Percentiles rank a stretch among this genome's conserved stretches.
Evolutionary conservation across 2,113 vertebrate species (phyloP).

Genomic region (Hippocampus guttulatus): DNA sequence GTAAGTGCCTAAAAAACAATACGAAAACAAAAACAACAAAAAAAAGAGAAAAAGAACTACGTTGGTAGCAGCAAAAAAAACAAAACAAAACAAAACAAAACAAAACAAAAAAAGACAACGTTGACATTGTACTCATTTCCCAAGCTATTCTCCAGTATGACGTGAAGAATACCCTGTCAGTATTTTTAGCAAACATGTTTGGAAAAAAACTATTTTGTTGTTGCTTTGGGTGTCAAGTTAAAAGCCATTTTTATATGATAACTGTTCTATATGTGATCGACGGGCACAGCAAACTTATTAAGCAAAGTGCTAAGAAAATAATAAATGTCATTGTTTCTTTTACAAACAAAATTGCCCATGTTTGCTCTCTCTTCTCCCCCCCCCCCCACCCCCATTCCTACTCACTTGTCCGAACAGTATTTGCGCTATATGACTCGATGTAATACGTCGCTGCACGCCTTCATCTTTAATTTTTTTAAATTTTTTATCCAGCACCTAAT

Average conservation of each 20-base stretch:
- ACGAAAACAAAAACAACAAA: background rate
- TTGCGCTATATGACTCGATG: background rate
- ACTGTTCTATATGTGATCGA: slow-evolving; percentile 76
- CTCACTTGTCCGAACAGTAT: background rate
- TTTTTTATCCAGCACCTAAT: no score
- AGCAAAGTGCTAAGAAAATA: slow-evolving; percentile 70
- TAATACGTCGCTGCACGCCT: no score
- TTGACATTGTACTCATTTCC: slow-evolving; percentile 59
- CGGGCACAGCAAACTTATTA: slow-evolving; percentile 73
- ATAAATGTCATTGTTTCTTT: slow-evolving; percentile 77
- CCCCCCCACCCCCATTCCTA: background rate
- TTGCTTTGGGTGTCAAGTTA: slow-evolving; percentile 79
- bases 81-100: slow-evolving; percentile 1
- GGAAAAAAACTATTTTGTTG: slow-evolving; percentile 63
- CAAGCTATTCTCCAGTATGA: slow-evolving; percentile 64
- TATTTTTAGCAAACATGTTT: slow-evolving; percentile 77
- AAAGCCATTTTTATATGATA: slow-evolving; percentile 79
- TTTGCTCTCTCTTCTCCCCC: slow-evolving; percentile 18
- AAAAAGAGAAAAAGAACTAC: background rate
- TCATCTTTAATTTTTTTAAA: no score
- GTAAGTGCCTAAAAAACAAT: slow-evolving; percentile 76
- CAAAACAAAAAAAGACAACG: background rate
- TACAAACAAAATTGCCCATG: slow-evolving; percentile 56
- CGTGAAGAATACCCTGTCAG: slow-evolving; percentile 69
- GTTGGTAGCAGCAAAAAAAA: slow-evolving; percentile 37